Evolutionary conservation across 2,888 invertebrate genomes (phyloP), one percentile per base, ranked within the genome.

Genomic region (Trichopria drosophilae): DNA sequence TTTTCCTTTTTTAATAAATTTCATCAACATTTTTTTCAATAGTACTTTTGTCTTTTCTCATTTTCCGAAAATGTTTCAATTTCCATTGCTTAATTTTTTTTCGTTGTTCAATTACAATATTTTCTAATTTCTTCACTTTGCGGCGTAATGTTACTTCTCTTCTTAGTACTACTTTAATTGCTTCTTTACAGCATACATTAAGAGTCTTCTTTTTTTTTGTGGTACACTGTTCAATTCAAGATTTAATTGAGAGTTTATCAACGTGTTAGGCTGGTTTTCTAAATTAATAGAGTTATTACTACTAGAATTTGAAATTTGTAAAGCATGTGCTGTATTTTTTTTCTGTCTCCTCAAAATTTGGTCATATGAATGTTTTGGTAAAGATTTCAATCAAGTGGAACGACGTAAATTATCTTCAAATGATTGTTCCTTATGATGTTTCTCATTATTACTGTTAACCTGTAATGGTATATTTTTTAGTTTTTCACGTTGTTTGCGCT

Each of bases 121-220:
- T n/a, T n/a, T n/a, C n/a, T n/a, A n/a, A n/a, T n/a, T n/a, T n/a
- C n/a, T n/a, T n/a, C n/a, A n/a, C n/a, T n/a, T n/a, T n/a, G n/a
- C n/a, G n/a, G n/a, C n/a, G n/a, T n/a, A n/a, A n/a, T n/a, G n/a
- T n/a, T n/a, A n/a, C n/a, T n/a, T n/a, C n/a, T n/a, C n/a, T n/a
- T n/a, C n/a, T n/a, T n/a, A n/a, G n/a, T n/a, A n/a, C n/a, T n/a
- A n/a, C n/a, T n/a, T n/a, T n/a, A n/a, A n/a, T n/a, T n/a, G n/a
- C n/a, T n/a, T n/a, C n/a, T 32, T 32, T 32, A 32, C 32, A 32
- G n/a, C 32, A 32, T 18, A 32, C 15, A 32, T 6, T 32, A n/a
- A 32, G 6, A n/a, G 18, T 5, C n/a, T 32, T 32, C 12, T 15
- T 6, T 32, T 32, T 32, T 3, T 32, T n/a, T n/a, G n/a, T n/a